Evolutionary conservation across 2,113 vertebrate species (phyloP).

Genomic region (Nymphicus hollandicus): DNA sequence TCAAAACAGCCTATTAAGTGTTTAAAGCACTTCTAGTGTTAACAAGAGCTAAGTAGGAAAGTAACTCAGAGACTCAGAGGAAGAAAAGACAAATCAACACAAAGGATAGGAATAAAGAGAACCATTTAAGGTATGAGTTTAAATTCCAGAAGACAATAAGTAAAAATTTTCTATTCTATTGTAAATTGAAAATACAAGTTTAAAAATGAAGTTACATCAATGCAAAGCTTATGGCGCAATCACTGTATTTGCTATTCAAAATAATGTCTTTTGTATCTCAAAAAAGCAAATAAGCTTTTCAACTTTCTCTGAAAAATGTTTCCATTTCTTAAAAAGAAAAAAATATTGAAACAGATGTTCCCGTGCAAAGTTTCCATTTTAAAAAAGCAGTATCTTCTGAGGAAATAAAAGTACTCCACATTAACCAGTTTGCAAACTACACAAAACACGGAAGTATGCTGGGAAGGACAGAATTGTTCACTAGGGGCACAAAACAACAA

Average conservation of each 20-base stretch:
- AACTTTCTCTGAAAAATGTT: neutral
- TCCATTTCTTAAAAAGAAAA: neutral
- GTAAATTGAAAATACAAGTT: neutral
- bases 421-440: neutral
- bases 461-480: neutral
- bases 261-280: neutral
- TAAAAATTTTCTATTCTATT: neutral
- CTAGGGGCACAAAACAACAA: accelerated
- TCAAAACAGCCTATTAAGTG: neutral
- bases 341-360: neutral
- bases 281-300: neutral
- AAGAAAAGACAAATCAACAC: neutral
- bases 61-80: neutral
- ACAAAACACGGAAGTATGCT: neutral
- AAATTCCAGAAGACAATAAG: neutral
- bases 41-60: neutral
- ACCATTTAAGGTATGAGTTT: neutral
- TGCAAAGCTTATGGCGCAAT: neutral
- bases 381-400: neutral
- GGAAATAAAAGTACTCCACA: neutral
- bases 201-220: neutral
- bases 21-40: neutral
- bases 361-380: neutral
- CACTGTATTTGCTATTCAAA: neutral
- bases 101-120: neutral